Evolutionary conservation across 2,797 vertebrate species (phyloP), one percentile per base, ranked within the genome.

Genomic region (Mormyrops attenuatus): DNA sequence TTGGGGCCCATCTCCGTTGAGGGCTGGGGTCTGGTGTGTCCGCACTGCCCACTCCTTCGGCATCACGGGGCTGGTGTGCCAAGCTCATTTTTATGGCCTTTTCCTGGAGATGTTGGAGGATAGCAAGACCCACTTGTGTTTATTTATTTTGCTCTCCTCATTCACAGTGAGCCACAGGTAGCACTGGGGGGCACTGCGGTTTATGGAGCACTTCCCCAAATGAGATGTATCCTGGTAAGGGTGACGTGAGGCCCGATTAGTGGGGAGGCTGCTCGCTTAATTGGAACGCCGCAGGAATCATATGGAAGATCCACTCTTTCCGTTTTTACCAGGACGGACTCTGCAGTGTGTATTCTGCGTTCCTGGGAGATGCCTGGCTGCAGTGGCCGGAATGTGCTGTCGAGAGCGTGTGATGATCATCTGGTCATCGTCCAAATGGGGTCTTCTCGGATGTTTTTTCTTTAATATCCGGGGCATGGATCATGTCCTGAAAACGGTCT

Each of bases 121-220:
- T 34, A 13, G 63, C 26, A 34, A n/a, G 3, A 69, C 66, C 66
- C 34, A 41, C 15, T 77, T 6, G 15, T 41, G 15, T 41, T 80
- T 80, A 44, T 38, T 41, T 17, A 41, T 80, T 80, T 80, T 55
- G n/a, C 50, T 34, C 85, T 90, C 88, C 84, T 91, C 30, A 49
- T 73, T 86, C 15, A 17, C 90, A 85, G 66, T 26, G 26, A 77
- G 88, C 49, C 6, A 85, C 13, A 85, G 53, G 88, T 50, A 55
- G 47, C 47, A 11, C 38, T 20, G 26, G 20, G n/a, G 80, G 53
- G 52, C 1, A 2, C 52, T 20, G 44, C 1, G 57, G 73, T 88
- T 57, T 85, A 66, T 49, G 53, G 73, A 57, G 85, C 7, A 52
- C 47, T 60, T 77, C 82, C 20, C 26, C 80, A 52, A 89, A 77